Percentiles rank a stretch among this genome's conserved stretches.
phyloP scores from a whole-genome alignment of 2,113 vertebrate species.

The Indicator indicator region DNA sequence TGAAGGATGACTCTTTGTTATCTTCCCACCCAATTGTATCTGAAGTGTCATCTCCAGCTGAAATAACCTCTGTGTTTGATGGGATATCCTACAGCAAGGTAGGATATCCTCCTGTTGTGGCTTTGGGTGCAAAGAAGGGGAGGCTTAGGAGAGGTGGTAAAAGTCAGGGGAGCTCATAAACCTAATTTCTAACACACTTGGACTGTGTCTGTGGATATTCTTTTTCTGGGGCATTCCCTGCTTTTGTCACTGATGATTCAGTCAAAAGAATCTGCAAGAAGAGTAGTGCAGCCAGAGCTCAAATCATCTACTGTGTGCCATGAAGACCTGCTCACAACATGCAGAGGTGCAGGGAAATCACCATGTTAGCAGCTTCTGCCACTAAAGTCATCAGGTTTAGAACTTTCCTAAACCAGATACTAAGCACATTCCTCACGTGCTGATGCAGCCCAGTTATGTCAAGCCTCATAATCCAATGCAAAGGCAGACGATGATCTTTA shows the following conservation, averaged over 20 bases:
- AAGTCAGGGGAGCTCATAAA: neutral
- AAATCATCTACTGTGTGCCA: rapidly evolving
- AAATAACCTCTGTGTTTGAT: constrained; percentile 99
- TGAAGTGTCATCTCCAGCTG: constrained; percentile 84
- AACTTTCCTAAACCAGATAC: neutral
- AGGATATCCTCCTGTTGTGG: neutral
- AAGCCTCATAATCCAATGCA: neutral
- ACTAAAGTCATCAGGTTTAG: neutral
- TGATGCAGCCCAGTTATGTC: neutral
- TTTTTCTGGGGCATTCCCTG: neutral
- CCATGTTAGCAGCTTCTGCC: neutral
- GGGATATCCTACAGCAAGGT: constrained; percentile 97
- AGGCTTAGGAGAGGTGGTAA: neutral
- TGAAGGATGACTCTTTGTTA: constrained; percentile 88
- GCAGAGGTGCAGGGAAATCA: neutral
- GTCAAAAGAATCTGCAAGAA: neutral
- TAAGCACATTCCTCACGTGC: neutral
- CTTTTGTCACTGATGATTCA: neutral
- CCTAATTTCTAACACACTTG: neutral
- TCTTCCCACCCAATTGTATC: constrained; percentile 94
- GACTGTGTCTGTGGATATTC: neutral
- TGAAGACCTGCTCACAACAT: neutral
- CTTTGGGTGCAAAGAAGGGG: neutral
- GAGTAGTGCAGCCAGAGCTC: neutral
- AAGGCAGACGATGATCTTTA: neutral